A percentile compares a stretch with the other conserved stretches of the same genome.
phyloP scores from a whole-genome alignment of 2,113 vertebrate species.

The Dipodomys spectabilis region DNA sequence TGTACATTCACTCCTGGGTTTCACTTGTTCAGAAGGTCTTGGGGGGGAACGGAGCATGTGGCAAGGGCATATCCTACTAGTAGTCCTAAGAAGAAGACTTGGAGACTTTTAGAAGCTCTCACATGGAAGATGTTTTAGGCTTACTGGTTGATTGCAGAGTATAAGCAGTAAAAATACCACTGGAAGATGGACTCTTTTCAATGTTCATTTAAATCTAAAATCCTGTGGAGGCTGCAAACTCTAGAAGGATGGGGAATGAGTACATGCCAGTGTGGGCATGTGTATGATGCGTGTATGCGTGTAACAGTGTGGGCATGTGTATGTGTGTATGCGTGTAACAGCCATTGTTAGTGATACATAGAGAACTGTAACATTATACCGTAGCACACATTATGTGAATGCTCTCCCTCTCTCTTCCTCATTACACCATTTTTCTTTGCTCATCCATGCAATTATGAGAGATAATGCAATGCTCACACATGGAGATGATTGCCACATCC shows the following conservation, averaged over 20 bases:
- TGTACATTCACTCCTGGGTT: background rate
- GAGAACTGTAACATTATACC: background rate
- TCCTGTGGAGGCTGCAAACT: background rate
- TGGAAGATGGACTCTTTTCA: background rate
- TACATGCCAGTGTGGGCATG: background rate
- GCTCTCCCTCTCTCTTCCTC: background rate
- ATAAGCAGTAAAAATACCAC: slow-evolving; percentile 15
- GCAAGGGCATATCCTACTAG: background rate
- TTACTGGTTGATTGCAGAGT: background rate
- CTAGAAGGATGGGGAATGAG: background rate
- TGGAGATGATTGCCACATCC: no score
- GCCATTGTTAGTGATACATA: background rate
- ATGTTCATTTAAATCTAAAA: slow-evolving; percentile 22
- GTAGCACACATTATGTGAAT: background rate
- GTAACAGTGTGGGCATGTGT: background rate
- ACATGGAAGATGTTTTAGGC: background rate
- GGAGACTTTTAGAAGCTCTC: background rate
- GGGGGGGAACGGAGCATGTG: background rate
- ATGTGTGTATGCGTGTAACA: background rate
- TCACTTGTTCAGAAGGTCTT: background rate
- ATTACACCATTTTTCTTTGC: background rate
- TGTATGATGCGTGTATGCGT: background rate
- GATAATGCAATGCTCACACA: background rate
- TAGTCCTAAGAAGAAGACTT: background rate
- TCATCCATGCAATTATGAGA: background rate